Base-by-base conservation (phyloP, 2,888 invertebrate species). In the Drepanosiphum platanoidis region DNA sequence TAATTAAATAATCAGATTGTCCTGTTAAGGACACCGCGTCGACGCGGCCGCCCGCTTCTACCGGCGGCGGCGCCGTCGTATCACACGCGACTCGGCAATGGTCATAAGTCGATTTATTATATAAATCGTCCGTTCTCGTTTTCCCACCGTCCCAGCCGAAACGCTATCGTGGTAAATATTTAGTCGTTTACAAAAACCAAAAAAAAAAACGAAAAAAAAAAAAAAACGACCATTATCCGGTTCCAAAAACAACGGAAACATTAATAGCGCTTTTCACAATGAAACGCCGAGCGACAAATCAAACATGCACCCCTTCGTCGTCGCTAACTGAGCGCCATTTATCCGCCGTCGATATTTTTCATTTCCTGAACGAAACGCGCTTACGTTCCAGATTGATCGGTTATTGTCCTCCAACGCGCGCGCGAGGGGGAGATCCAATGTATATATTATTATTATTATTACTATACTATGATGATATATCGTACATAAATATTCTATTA, bases 221-320 rank as follows among this genome's bases (percentile, higher is more conserved):
- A 70, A 46, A 79, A 36, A 36, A 58, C 34, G 36, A 58, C 11
- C 58, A 52, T 58, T 58, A 70, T 71, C 46, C 27, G n/a, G 79
- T 34, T 68, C 3, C 18, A n/a, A 75, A 64, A 74, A 83, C 46
- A 52, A 83, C 74, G 74, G 74, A 83, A 75, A 75, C 74, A 9
- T 74, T 66, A 66, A 83, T 52, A 61, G 64, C 66, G 13, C 46
- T 66, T 83, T 75, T 66, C n/a, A 3, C 66, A n/a, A 36, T 75
- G 83, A 75, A 83, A 75, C 83, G 66, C 66, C 66, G 66, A 34
- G 46, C 72, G 75, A 83, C 83, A 75, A 75, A 83, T 83, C 83
- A 83, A 83, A 75, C 34, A 15, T 8, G 36, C 58, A 15, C 72
- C 61, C 42, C 32, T n/a, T 5, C 32, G n/a, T 30, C 42, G 15